phyloP scores from a whole-genome alignment of 2,888 invertebrate species.

The Lasioglossum zephyrum region DNA sequence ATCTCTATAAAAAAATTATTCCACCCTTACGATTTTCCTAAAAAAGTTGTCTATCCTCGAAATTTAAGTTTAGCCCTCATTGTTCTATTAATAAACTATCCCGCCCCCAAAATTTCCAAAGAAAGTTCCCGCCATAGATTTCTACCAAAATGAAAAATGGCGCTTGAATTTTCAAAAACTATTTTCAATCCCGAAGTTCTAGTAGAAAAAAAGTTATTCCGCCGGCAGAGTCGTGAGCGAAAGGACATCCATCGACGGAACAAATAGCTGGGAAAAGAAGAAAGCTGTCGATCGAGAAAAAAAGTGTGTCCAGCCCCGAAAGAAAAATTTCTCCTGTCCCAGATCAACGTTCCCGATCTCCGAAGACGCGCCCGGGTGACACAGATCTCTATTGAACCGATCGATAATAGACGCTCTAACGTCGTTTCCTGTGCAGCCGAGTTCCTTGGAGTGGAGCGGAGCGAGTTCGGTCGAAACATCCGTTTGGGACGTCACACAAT shows the following conservation, averaged over 20 bases:
- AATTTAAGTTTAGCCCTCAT: too few relatives aligned
- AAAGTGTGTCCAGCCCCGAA: neutral
- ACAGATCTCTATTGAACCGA: conserved; percentile 28
- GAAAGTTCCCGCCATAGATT: too few relatives aligned
- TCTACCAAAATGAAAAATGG: too few relatives aligned
- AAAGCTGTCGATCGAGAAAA: neutral
- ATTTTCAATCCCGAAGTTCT: neutral
- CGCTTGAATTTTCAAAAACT: neutral
- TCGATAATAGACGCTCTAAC: conserved; percentile 40
- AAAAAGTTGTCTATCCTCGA: too few relatives aligned
- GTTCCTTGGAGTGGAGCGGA: neutral
- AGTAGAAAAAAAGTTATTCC: neutral
- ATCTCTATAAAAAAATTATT: too few relatives aligned
- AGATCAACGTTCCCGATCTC: conserved; percentile 8
- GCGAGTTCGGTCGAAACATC: conserved; percentile 25
- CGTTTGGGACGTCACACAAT: conserved; percentile 29
- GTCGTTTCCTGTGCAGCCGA: conserved; percentile 39
- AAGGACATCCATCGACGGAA: neutral
- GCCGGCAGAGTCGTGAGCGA: neutral
- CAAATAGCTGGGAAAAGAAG: neutral
- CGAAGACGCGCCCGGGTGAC: conserved; percentile 2
- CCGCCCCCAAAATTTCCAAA: too few relatives aligned
- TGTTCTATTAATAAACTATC: too few relatives aligned
- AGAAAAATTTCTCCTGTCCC: neutral
- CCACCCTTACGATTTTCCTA: too few relatives aligned